Conservation (phyloP, 2,797 vertebrate species). For the Pampus argenteus region DNA sequence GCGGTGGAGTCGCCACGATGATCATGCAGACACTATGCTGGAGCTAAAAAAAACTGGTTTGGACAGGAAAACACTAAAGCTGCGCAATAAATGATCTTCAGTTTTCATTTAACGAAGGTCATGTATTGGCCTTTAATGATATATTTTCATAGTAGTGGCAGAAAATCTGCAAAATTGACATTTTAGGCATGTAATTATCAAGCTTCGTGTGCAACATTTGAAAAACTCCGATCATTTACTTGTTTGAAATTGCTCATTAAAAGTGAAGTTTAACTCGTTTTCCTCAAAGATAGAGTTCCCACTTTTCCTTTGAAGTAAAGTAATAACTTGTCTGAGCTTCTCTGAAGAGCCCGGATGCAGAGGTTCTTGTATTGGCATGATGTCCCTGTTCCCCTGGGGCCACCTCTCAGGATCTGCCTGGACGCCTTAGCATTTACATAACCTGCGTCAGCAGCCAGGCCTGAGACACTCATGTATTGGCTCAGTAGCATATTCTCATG, state of each 20-base stretch:
- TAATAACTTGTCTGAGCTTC: slow-evolving; percentile 24
- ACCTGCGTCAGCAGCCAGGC: slow-evolving; percentile 65
- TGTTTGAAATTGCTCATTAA: not conserved
- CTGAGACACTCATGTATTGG: slow-evolving; percentile 66
- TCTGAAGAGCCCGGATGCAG: slow-evolving; percentile 33
- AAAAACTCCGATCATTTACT: not conserved
- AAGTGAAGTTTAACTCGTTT: not conserved
- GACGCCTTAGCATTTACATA: slow-evolving; percentile 68
- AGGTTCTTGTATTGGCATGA: slow-evolving; percentile 38
- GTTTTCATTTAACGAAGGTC: slow-evolving; percentile 9
- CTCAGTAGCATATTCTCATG: slow-evolving; percentile 66
- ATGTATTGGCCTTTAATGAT: not conserved
- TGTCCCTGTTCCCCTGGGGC: slow-evolving; percentile 42
- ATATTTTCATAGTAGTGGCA: not conserved
- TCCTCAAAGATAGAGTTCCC: slow-evolving; percentile 11
- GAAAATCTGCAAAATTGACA: not conserved
- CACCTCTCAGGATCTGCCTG: slow-evolving; percentile 64
- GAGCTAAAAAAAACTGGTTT: slow-evolving; percentile 18
- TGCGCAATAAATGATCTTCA: slow-evolving; percentile 6
- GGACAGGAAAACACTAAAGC: slow-evolving; percentile 2
- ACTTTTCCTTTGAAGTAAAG: slow-evolving; percentile 18
- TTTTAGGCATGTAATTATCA: not conserved
- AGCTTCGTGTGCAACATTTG: slow-evolving; percentile 1
- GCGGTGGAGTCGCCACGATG: slow-evolving; percentile 24
- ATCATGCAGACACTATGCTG: slow-evolving; percentile 27